Evolutionary conservation across 2,888 invertebrate genomes (phyloP).

Genomic region (Baccha elongata): DNA sequence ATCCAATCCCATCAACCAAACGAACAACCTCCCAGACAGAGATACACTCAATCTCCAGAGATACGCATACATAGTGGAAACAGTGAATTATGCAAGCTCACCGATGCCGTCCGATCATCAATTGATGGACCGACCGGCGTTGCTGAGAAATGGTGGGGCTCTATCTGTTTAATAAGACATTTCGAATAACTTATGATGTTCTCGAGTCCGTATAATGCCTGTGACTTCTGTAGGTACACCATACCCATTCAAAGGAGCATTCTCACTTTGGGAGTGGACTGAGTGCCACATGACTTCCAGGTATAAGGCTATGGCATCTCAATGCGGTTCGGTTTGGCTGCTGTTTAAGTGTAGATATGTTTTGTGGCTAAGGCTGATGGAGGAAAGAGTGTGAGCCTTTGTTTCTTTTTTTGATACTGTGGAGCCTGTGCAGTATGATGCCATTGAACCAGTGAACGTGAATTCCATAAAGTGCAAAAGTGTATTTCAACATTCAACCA

Average conservation of each 20-base stretch:
- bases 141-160: slow-evolving; percentile 39
- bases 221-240: slow-evolving; percentile 61
- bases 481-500: slow-evolving; percentile 52
- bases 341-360: slow-evolving; percentile 50
- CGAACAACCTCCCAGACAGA: slow-evolving; percentile 6
- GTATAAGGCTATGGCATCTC: slow-evolving; percentile 52
- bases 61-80: not conserved
- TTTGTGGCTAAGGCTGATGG: slow-evolving; percentile 26
- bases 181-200: slow-evolving; percentile 72
- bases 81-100: slow-evolving; percentile 68
- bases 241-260: slow-evolving; percentile 9
- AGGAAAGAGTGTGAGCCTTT: slow-evolving; percentile 36
- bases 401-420: slow-evolving; percentile 14
- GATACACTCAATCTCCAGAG: slow-evolving; percentile 14
- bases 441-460: slow-evolving; percentile 74
- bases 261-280: slow-evolving; percentile 44
- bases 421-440: slow-evolving; percentile 34
- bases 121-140: slow-evolving; percentile 50
- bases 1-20: slow-evolving; percentile 45
- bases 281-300: slow-evolving; percentile 58
- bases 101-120: slow-evolving; percentile 56
- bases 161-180: slow-evolving; percentile 71
- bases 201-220: slow-evolving; percentile 61
- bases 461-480: slow-evolving; percentile 75
- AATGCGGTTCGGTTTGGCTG: slow-evolving; percentile 39